These are phyloP conservation scores for Aselliscus stoliczkanus DNA, from an alignment of 2,797 vertebrate species.

Conservation along the genomic window DNA sequence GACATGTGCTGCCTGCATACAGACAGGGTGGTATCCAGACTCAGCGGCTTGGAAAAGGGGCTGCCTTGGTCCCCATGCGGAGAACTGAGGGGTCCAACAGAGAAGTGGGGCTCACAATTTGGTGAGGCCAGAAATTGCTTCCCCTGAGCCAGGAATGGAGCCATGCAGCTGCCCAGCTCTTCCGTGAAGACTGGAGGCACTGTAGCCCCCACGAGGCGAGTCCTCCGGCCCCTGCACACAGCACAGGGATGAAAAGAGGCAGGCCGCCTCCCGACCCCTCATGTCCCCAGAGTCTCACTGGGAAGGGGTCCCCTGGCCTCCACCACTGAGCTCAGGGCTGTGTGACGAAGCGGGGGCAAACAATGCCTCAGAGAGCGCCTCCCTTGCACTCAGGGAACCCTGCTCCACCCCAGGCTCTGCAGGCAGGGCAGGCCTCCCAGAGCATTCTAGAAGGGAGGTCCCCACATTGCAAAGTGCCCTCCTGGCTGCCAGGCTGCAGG, in stretches of 20 bases:
- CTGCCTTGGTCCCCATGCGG: no score
- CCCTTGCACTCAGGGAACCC: rapidly evolving
- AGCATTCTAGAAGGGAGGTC: neutral
- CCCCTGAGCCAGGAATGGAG: neutral
- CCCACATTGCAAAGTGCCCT: neutral
- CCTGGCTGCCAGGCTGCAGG: neutral
- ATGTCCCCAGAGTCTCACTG: neutral
- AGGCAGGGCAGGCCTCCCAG: neutral
- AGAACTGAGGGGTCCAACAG: neutral
- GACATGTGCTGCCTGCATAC: rapidly evolving
- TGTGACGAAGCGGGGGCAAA: neutral
- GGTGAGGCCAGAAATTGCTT: neutral
- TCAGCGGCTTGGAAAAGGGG: rapidly evolving
- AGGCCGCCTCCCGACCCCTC: neutral
- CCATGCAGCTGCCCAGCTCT: neutral
- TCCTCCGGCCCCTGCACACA: neutral
- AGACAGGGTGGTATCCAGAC: no score
- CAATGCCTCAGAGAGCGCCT: rapidly evolving
- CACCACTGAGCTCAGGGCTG: neutral
- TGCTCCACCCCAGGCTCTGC: neutral
- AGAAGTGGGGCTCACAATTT: neutral
- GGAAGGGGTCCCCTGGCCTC: neutral
- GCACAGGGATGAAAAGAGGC: neutral
- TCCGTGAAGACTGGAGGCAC: neutral
- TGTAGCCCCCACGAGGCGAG: rapidly evolving